These are phyloP conservation scores for Gavialis gangeticus DNA, from an alignment of 2,113 vertebrate genomes.

Conservation along the genomic window DNA sequence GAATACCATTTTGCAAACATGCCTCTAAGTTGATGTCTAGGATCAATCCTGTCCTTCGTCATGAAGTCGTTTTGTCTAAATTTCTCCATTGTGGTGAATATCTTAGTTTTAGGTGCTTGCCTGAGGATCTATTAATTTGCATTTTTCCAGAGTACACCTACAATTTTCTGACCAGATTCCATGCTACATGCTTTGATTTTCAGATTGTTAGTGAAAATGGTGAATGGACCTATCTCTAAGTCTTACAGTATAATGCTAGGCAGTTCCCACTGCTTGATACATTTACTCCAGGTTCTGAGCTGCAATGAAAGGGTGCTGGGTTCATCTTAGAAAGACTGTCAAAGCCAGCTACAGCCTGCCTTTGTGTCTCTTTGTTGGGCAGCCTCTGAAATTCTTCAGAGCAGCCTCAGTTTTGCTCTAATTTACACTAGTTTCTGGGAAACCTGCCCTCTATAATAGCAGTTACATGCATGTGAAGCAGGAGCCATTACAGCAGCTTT, in stretches of 20 bases:
- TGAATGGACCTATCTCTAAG: background rate
- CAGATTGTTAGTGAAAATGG: background rate
- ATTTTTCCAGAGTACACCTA: background rate
- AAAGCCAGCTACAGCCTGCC: background rate
- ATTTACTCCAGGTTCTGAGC: background rate
- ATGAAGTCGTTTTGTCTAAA: background rate
- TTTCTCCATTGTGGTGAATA: background rate
- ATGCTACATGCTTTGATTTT: background rate
- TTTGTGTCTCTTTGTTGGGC: constrained; percentile 14
- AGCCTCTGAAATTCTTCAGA: background rate
- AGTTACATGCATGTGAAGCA: background rate
- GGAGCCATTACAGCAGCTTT: background rate
- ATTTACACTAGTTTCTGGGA: background rate
- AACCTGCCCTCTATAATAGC: background rate
- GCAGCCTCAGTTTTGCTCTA: background rate
- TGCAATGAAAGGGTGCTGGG: background rate
- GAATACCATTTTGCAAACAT: background rate
- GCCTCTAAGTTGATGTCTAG: no score
- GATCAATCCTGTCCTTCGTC: background rate
- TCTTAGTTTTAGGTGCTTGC: background rate
- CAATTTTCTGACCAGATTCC: background rate
- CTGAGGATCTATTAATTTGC: background rate
- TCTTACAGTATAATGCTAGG: background rate
- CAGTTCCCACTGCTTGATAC: background rate
- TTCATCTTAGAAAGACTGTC: background rate